A percentile compares a stretch with the other conserved stretches of the same genome.
phyloP scores from a whole-genome alignment of 1,140 invertebrate genomes.

The Varroa destructor region DNA sequence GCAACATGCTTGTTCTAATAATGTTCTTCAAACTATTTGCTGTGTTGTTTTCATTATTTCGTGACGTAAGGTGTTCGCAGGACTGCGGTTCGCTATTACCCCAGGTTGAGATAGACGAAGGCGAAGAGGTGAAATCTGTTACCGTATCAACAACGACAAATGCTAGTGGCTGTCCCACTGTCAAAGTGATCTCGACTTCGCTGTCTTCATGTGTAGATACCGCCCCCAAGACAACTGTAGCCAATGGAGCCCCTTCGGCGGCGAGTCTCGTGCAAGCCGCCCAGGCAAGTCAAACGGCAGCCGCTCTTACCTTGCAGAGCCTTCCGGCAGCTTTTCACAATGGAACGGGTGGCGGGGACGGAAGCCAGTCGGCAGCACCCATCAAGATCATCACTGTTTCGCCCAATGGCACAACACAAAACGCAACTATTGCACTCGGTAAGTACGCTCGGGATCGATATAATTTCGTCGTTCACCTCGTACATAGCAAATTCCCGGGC shows the following conservation, averaged over 20 bases:
- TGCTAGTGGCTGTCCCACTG: constrained; percentile 14
- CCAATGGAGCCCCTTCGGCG: too few species aligned
- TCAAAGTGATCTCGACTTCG: constrained; percentile 23
- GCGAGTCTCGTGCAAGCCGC: background rate
- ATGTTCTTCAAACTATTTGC: background rate
- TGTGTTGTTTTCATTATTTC: background rate
- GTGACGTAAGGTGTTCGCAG: background rate
- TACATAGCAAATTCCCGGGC: too few species aligned
- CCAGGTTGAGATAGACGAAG: constrained; percentile 14
- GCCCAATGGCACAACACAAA: too few species aligned
- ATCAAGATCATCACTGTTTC: constrained; percentile 22
- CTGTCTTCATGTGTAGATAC: background rate
- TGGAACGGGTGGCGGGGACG: background rate
- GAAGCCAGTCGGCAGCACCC: background rate
- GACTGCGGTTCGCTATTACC: constrained; percentile 10
- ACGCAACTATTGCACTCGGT: too few species aligned
- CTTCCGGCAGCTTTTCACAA: background rate
- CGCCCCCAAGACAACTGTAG: background rate
- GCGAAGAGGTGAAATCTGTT: constrained; percentile 5
- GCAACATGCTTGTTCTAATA: background rate
- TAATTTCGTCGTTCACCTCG: too few species aligned
- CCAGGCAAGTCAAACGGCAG: constrained; percentile 1
- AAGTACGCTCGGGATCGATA: too few species aligned
- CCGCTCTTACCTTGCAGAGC: background rate
- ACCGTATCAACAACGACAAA: constrained; percentile 28